Conservation (phyloP, 1,140 invertebrate genomes). For the Stratiolaelaps scimitus region DNA sequence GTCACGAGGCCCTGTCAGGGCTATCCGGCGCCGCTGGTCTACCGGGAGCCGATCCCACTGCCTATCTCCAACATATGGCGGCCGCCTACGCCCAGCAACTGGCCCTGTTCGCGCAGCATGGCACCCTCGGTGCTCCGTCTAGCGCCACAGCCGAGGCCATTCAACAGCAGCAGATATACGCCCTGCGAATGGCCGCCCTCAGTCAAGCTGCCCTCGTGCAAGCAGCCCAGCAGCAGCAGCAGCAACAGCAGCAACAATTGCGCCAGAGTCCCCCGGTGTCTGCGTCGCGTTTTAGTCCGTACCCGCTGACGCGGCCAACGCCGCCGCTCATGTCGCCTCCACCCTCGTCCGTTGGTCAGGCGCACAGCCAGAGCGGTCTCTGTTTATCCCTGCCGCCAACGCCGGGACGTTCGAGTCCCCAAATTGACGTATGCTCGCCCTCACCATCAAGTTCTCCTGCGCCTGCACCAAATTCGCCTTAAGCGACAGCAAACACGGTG, state of each 20-base stretch:
- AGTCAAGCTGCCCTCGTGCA: conserved; percentile 21
- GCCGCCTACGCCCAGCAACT: conserved; percentile 20
- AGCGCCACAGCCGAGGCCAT: conserved; percentile 2
- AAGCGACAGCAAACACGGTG: no score
- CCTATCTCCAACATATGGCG: conserved; percentile 24
- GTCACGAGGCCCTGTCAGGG: neutral
- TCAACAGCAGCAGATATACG: conserved; percentile 27
- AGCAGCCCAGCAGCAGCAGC: conserved; percentile 19
- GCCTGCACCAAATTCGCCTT: conserved; percentile 2
- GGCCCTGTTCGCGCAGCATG: conserved; percentile 22
- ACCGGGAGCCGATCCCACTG: conserved; percentile 12
- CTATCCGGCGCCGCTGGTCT: neutral
- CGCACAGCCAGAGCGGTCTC: no score
- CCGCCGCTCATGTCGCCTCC: neutral
- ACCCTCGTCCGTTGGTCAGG: no score
- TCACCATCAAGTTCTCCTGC: conserved; percentile 10
- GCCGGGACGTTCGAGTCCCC: conserved; percentile 22
- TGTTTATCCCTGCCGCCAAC: conserved; percentile 5
- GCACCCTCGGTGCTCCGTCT: neutral
- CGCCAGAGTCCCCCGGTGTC: conserved; percentile 10
- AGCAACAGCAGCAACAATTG: conserved; percentile 22
- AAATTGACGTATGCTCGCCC: conserved; percentile 23
- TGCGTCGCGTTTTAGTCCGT: conserved; percentile 14
- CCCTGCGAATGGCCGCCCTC: conserved; percentile 18
- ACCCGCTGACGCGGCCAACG: conserved; percentile 4